Percentiles rank a stretch among this genome's conserved stretches.
Conservation (phyloP, 2,888 invertebrate genomes). For the Eupsilia transversa region DNA sequence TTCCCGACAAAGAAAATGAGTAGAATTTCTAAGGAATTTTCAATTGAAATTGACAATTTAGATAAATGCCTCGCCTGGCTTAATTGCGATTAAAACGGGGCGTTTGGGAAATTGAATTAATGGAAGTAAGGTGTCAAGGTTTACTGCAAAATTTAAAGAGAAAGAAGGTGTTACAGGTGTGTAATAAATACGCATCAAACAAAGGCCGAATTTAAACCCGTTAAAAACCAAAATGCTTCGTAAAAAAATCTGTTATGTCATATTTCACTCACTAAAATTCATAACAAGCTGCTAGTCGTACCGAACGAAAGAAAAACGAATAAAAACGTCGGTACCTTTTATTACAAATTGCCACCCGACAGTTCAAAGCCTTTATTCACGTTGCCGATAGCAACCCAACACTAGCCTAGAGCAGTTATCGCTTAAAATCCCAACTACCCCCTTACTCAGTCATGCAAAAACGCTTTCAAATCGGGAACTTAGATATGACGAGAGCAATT, state of each 20-base stretch:
- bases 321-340: conserved; percentile 35
- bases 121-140: conserved; percentile 48
- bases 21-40: conserved; percentile 75
- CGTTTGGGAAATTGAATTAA: conserved; percentile 66
- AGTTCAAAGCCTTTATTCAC: conserved; percentile 46
- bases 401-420: conserved; percentile 51
- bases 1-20: conserved; percentile 70
- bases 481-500: conserved; percentile 76
- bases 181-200: conserved; percentile 36
- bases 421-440: conserved; percentile 50
- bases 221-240: conserved; percentile 23
- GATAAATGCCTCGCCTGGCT: conserved; percentile 71
- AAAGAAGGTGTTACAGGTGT: conserved; percentile 26
- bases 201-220: conserved; percentile 4
- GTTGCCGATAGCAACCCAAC: conserved; percentile 34
- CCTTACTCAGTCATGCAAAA: conserved; percentile 59
- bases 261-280: conserved; percentile 8
- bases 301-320: conserved; percentile 4
- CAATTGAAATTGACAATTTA: conserved; percentile 77
- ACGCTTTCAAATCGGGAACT: conserved; percentile 64
- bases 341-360: conserved; percentile 43
- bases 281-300: neutral
- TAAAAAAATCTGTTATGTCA: conserved; percentile 6
- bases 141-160: conserved; percentile 41
- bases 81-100: conserved; percentile 73